A percentile compares a stretch with the other conserved stretches of the same genome.
These are phyloP conservation scores for Coptodon rendalli DNA, from an alignment of 2,113 vertebrate species.

Conservation along the genomic window DNA sequence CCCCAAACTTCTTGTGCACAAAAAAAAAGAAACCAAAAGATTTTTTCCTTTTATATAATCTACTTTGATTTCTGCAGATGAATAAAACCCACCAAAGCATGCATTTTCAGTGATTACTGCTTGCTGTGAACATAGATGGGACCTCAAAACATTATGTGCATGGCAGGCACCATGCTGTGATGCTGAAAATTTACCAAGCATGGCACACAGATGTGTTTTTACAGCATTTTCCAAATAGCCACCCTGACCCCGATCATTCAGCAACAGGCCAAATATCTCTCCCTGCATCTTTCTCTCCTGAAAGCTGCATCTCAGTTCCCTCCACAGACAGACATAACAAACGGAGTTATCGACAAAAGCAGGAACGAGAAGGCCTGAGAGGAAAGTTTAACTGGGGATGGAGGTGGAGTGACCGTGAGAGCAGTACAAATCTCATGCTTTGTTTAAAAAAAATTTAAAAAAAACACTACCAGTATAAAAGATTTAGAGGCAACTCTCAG, in stretches of 20 bases:
- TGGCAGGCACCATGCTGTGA: background rate
- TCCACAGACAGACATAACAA: constrained; percentile 24
- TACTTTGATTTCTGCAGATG: background rate
- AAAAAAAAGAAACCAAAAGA: background rate
- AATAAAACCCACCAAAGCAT: background rate
- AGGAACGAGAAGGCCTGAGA: background rate
- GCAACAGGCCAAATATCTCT: background rate
- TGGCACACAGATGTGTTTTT: background rate
- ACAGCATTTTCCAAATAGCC: background rate
- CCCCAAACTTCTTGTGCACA: background rate
- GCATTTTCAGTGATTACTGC: background rate
- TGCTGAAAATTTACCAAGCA: background rate
- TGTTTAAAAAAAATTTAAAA: background rate
- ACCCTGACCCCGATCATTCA: background rate
- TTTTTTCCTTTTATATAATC: background rate
- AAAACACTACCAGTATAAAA: background rate
- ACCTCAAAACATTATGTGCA: background rate
- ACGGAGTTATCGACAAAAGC: background rate
- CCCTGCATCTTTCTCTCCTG: background rate
- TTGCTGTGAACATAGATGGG: background rate
- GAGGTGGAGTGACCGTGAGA: background rate
- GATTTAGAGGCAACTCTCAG: background rate
- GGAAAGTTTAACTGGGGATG: background rate
- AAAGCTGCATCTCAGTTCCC: background rate
- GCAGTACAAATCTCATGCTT: background rate